phyloP scores from a whole-genome alignment of 2,888 invertebrate species.

The Cephus pygmeus region DNA sequence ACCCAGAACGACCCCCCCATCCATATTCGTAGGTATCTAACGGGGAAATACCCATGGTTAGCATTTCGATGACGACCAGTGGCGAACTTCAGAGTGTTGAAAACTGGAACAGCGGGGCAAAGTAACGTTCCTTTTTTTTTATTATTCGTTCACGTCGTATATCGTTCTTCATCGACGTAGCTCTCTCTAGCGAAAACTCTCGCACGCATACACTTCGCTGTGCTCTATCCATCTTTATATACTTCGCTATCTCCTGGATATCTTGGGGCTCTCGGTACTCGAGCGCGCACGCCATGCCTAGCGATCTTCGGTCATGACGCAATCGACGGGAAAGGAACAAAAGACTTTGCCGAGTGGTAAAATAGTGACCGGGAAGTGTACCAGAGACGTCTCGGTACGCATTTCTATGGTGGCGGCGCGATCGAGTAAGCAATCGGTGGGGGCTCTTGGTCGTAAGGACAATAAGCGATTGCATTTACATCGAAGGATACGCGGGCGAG shows the following conservation, averaged over 20 bases:
- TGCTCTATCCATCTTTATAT: conserved; percentile 23
- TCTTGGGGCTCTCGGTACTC: conserved; percentile 67
- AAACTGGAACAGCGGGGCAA: conserved; percentile 18
- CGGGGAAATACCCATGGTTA: background rate
- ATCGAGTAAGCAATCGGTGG: background rate
- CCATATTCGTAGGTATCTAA: conserved; percentile 54
- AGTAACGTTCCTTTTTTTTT: conserved; percentile 18
- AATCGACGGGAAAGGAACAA: background rate
- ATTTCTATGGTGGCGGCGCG: background rate
- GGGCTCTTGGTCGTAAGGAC: background rate
- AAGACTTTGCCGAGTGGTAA: background rate
- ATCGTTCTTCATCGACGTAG: conserved; percentile 44
- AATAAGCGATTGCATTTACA: background rate
- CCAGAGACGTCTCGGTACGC: background rate
- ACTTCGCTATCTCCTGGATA: conserved; percentile 57
- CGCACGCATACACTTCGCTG: background rate
- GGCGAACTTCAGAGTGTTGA: conserved; percentile 14
- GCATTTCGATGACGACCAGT: conserved; percentile 11
- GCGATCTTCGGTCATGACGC: background rate
- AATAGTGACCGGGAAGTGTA: background rate
- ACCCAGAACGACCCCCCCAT: conserved; percentile 51
- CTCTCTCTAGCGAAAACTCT: conserved; percentile 53
- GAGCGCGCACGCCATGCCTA: conserved; percentile 65
- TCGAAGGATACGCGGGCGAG: background rate
- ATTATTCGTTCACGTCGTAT: background rate